Base-by-base conservation (phyloP, 2,797 vertebrate genomes). In the Cetoscarus ocellatus region DNA sequence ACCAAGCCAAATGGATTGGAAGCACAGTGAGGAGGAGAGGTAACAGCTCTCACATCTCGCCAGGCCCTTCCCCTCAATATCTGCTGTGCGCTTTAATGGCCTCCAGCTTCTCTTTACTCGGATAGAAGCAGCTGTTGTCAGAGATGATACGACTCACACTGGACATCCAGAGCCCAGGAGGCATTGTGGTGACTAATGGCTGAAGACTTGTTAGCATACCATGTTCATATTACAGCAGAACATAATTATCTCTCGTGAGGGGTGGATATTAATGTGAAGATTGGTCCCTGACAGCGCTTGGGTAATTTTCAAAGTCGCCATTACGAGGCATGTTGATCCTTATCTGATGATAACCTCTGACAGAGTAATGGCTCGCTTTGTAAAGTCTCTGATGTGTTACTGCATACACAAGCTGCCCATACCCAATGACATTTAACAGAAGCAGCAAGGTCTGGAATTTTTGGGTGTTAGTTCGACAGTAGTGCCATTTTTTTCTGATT, bases 191-290 rank as follows among this genome's bases (percentile, higher is more conserved):
- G 82, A 74, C 85, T 91, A 86, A 92, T 87, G 82, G 79, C 83
- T 64, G 65, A 65, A 82, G 84, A 67, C 88, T 86, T 67, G 79
- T 91, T 81, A 76, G 83, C 75, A 77, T 49, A 56, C 80, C 62
- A 70, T 56, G 72, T 89, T 92, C 86, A 91, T 89, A 83, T 91
- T 90, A 86, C 89, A 88, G 73, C 44, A 38, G 71, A 90, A 83
- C 72, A 77, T 90, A 90, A 92, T 92, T 82, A 87, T 77, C 56
- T 72, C 70, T 80, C 69, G 15, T 66, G 67, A 77, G 81, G 55
- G 71, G 61, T 77, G 66, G 73, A 72, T 88, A 86, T 86, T 91
- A 88, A 82, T 53, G 55, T 74, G 47, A 85, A 90, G 81, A 91
- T 79, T 17, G 53, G 34, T 54, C 65, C 55, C 51, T 27, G 71